A percentile compares a stretch with the other conserved stretches of the same genome.
Evolutionary conservation across 1,140 invertebrate species (phyloP).

Genomic region (Pararge aegeria): DNA sequence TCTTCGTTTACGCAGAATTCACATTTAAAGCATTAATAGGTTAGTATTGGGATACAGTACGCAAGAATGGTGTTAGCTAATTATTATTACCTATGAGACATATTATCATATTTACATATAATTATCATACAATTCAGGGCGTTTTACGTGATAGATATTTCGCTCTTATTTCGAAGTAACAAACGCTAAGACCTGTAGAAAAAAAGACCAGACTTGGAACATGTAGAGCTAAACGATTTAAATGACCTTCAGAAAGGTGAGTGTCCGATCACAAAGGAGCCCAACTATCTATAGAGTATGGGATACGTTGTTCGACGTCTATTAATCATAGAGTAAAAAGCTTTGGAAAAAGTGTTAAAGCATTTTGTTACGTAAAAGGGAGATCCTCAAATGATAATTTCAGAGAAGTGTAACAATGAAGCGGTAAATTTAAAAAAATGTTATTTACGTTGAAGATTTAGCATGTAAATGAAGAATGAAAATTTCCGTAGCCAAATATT

Average conservation of each 20-base stretch:
- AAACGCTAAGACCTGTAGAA: constrained; percentile 10
- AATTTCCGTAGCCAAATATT: not conserved
- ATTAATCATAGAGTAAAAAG: constrained; percentile 50
- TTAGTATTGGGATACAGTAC: too few species aligned
- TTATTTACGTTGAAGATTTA: too few species aligned
- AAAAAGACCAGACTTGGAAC: constrained; percentile 15
- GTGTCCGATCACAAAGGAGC: constrained; percentile 53
- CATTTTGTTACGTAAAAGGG: not conserved
- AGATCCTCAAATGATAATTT: too few species aligned
- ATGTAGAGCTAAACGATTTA: constrained; percentile 25
- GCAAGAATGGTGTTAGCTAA: too few species aligned
- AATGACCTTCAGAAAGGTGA: constrained; percentile 53
- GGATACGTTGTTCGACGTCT: constrained; percentile 36
- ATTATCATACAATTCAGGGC: not conserved
- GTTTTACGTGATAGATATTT: not conserved
- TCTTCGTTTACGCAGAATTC: too few species aligned
- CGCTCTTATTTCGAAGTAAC: not conserved
- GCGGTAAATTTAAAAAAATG: too few species aligned
- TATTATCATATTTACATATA: not conserved
- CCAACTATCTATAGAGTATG: constrained; percentile 33
- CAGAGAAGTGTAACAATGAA: too few species aligned
- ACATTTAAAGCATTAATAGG: too few species aligned
- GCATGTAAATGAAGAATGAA: not conserved
- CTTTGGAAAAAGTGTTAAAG: constrained; percentile 28
- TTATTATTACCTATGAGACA: too few species aligned